Percentiles rank a stretch among this genome's conserved stretches.
These are phyloP conservation scores for Ctenoplectra terminalis DNA, from an alignment of 1,140 invertebrate species.

Conservation along the genomic window DNA sequence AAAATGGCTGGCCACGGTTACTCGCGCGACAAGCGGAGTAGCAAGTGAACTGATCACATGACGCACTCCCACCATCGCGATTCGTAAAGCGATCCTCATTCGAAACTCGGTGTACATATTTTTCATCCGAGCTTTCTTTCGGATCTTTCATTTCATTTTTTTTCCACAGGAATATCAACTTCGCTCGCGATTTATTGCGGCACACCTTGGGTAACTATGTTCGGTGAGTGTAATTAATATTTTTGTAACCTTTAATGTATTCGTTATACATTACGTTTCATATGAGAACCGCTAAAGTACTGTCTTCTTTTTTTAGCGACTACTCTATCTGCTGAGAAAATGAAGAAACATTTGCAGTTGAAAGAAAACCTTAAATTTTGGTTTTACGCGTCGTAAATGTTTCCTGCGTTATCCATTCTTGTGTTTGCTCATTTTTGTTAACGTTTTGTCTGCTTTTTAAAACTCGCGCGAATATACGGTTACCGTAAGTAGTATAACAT, in stretches of 20 bases:
- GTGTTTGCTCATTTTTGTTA: neutral
- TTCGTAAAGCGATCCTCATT: constrained; percentile 23
- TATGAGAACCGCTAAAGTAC: constrained; percentile 16
- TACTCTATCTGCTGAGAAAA: constrained; percentile 24
- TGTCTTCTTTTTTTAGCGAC: neutral
- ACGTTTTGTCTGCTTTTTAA: neutral
- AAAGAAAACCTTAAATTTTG: neutral
- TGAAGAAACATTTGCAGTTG: neutral
- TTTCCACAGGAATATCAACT: neutral
- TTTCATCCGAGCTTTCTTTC: neutral
- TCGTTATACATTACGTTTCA: neutral
- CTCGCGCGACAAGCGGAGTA: constrained; percentile 66
- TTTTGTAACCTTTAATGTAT: neutral
- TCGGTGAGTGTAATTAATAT: neutral
- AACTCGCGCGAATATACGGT: neutral
- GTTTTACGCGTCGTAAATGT: constrained; percentile 6
- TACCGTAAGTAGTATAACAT: neutral
- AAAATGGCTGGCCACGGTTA: constrained; percentile 77
- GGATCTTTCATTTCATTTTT: neutral
- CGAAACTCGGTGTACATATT: neutral
- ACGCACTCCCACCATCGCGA: constrained; percentile 12
- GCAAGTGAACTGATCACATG: constrained; percentile 62
- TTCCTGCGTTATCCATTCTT: neutral
- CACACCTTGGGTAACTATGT: too few relatives aligned
- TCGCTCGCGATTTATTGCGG: neutral